These are phyloP conservation scores for Apocheima hispidaria DNA, from an alignment of 2,888 invertebrate species.

Conservation along the genomic window DNA sequence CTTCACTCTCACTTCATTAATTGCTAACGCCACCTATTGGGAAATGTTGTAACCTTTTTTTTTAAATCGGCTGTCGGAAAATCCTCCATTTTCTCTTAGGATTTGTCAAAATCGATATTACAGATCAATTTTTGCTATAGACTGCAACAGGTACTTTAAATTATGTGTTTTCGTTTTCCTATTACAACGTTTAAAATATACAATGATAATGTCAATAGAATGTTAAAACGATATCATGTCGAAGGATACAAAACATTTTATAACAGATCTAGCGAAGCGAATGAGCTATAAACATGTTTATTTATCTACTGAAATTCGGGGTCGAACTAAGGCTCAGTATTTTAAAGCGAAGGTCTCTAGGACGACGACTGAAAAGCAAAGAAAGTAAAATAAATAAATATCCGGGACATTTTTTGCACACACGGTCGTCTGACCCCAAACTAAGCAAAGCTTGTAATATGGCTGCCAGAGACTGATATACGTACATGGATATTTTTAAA, in stretches of 20 bases:
- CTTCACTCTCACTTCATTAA: too few relatives aligned
- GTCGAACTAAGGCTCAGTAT: slow-evolving; percentile 16
- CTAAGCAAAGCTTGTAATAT: too few relatives aligned
- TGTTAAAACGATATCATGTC: slow-evolving; percentile 28
- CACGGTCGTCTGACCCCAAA: too few relatives aligned
- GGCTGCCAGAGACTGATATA: too few relatives aligned
- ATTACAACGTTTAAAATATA: slow-evolving; percentile 1
- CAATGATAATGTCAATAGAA: slow-evolving; percentile 29
- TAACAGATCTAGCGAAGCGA: slow-evolving; percentile 45
- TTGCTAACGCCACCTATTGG: too few relatives aligned
- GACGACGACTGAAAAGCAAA: not conserved
- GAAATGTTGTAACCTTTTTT: too few relatives aligned
- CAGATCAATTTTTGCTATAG: too few relatives aligned
- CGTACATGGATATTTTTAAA: too few relatives aligned
- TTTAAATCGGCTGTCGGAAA: too few relatives aligned
- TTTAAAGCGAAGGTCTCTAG: not conserved
- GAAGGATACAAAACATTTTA: slow-evolving; percentile 49
- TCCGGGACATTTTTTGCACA: too few relatives aligned
- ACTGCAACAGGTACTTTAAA: not conserved
- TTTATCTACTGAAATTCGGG: slow-evolving; percentile 31
- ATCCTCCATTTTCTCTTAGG: too few relatives aligned
- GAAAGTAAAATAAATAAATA: not conserved
- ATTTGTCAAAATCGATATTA: too few relatives aligned
- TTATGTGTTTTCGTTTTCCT: not conserved
- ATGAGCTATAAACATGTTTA: slow-evolving; percentile 51